phyloP scores from a whole-genome alignment of 2,797 vertebrate genomes.

The Mustela erminea region DNA sequence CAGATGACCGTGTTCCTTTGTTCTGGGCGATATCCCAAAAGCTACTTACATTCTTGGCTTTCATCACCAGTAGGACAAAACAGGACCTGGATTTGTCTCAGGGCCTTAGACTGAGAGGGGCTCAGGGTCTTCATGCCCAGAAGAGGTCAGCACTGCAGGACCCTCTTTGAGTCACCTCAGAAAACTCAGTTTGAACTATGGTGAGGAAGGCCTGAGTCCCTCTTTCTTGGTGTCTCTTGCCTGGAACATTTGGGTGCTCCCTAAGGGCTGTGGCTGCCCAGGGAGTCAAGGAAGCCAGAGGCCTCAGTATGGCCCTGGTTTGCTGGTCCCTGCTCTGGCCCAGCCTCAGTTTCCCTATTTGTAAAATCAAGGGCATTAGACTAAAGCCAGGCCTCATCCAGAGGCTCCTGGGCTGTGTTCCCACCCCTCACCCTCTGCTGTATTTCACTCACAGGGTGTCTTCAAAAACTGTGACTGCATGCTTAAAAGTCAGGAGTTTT shows the following conservation, averaged over 20 bases:
- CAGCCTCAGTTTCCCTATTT: background rate
- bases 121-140: background rate
- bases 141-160: background rate
- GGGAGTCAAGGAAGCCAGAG: accelerated
- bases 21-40: background rate
- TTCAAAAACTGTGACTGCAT: background rate
- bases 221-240: background rate
- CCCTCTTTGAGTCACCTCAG: background rate
- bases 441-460: background rate
- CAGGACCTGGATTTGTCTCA: background rate
- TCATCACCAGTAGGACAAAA: background rate
- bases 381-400: background rate
- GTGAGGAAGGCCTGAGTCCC: background rate
- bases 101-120: background rate
- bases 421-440: background rate
- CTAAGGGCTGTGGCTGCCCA: background rate
- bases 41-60: background rate
- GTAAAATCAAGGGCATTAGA: background rate
- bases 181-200: background rate
- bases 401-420: background rate
- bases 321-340: background rate
- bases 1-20: background rate
- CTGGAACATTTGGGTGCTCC: background rate
- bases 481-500: slow-evolving; percentile 31
- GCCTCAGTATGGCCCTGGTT: background rate